Evolutionary conservation across 2,888 invertebrate species (phyloP), one percentile per base, ranked within the genome.

Genomic region (Microctonus hyperodae): DNA sequence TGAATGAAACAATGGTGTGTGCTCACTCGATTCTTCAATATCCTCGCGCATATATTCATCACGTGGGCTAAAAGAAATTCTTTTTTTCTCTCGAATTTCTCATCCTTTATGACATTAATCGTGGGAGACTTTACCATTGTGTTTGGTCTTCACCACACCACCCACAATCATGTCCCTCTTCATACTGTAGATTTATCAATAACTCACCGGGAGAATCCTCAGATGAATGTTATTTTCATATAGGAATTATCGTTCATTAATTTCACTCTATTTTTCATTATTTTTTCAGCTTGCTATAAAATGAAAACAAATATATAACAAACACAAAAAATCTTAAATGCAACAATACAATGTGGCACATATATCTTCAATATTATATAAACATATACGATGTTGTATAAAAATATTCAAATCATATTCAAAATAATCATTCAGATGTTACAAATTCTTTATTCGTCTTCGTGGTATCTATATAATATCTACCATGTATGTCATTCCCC

Each of bases 91-190:
- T 69, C 57, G 55, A 64, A 65, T 67, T 60, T 67, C 65, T 73
- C 69, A 68, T 72, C 33, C n/a, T 59, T 63, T 51, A 56, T 48
- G 60, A 69, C 67, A 73, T 67, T 37, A 37, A 56, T 70, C 69
- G 73, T 73, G 70, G 73, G 73, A 70, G 73, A 70, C 55, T 40
- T 65, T 71, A 64, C 75, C 72, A 77, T 78, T 78, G 78, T 78
- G 73, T 74, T 66, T 72, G 65, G 64, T 71, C 72, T 73, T 55
- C 20, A 57, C 61, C 59, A 72, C 65, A 56, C 74, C 76, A 73
- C 78, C 76, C 74, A 78, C 76, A 75, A 57, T 70, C 51, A 67
- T 69, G 69, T 69, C 44, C 50, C 62, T 67, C 61, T 69, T 33
- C 55, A 60, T 63, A 5, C n/a, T 16, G 16, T 73, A 69, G 72